These are phyloP conservation scores for Dicroscelio sp. DNA, from an alignment of 2,888 invertebrate genomes.

Conservation along the genomic window DNA sequence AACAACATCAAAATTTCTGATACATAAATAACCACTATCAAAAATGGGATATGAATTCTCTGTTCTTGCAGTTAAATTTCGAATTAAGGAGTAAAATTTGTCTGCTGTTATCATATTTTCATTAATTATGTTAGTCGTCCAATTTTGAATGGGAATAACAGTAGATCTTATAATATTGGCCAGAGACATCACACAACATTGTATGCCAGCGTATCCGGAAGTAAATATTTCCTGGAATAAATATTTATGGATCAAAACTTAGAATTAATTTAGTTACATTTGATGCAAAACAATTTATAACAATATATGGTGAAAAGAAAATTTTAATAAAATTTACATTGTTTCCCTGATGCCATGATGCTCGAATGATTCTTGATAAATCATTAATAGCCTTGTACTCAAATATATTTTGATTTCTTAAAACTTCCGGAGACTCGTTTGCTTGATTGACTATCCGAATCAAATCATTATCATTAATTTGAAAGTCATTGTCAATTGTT, in stretches of 20 bases:
- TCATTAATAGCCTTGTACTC: background rate
- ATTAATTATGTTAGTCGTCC: conserved; percentile 33
- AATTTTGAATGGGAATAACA: background rate
- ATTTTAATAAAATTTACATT: background rate
- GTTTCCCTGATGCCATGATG: conserved; percentile 47
- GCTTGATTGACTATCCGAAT: conserved; percentile 7
- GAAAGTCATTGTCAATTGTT: conserved; percentile 25
- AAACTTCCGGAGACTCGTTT: background rate
- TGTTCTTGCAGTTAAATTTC: background rate
- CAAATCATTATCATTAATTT: conserved; percentile 23
- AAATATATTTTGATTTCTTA: background rate
- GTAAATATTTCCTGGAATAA: conserved; percentile 20
- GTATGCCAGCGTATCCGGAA: conserved; percentile 10
- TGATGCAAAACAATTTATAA: no score
- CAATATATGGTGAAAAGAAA: background rate
- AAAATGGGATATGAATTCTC: background rate
- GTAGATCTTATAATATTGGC: conserved; percentile 27
- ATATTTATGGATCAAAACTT: background rate
- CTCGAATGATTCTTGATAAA: conserved; percentile 28
- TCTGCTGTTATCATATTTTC: conserved; percentile 43
- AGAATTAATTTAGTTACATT: no score
- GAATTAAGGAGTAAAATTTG: conserved; percentile 33
- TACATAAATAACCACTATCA: conserved; percentile 21
- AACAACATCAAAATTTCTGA: conserved; percentile 28
- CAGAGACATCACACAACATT: conserved; percentile 53